Evolutionary conservation across 2,113 vertebrate genomes (phyloP).

Genomic region (Triplophysa rosa): DNA sequence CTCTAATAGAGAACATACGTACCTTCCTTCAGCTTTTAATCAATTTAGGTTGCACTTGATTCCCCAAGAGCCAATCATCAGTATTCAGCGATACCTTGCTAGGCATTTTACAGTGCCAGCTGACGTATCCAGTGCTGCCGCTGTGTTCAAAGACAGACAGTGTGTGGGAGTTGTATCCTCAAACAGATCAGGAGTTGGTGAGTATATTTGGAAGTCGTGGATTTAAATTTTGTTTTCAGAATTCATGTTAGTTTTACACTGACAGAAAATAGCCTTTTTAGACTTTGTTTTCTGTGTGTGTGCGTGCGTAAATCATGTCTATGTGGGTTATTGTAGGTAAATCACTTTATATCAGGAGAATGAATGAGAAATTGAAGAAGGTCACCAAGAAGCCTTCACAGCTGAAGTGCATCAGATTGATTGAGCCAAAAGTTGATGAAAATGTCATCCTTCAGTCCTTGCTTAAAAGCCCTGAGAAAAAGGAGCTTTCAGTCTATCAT

Average conservation of each 20-base stretch:
- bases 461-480: conserved; percentile 61
- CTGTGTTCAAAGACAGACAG: conserved; percentile 77
- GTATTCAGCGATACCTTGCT: conserved; percentile 79
- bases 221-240: too few relatives aligned
- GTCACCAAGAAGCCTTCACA: conserved; percentile 47
- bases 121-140: conserved; percentile 71
- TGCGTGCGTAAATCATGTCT: neutral
- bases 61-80: conserved; percentile 70
- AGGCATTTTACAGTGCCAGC: conserved; percentile 75
- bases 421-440: conserved; percentile 83
- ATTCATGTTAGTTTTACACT: neutral
- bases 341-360: conserved; percentile 87
- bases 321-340: conserved; percentile 77
- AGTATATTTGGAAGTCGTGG: conserved; percentile 55
- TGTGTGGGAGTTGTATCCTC: conserved; percentile 88
- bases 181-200: conserved; percentile 87
- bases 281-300: too few relatives aligned
- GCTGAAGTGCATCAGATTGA: conserved; percentile 82
- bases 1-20: conserved; percentile 82
- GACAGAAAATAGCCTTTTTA: neutral
- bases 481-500: conserved; percentile 81
- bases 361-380: conserved; percentile 73
- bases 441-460: conserved; percentile 78
- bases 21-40: conserved; percentile 90
- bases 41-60: conserved; percentile 82